These are phyloP conservation scores for Lumbricus terrestris DNA, from an alignment of 2,888 invertebrate genomes.

Conservation along the genomic window DNA sequence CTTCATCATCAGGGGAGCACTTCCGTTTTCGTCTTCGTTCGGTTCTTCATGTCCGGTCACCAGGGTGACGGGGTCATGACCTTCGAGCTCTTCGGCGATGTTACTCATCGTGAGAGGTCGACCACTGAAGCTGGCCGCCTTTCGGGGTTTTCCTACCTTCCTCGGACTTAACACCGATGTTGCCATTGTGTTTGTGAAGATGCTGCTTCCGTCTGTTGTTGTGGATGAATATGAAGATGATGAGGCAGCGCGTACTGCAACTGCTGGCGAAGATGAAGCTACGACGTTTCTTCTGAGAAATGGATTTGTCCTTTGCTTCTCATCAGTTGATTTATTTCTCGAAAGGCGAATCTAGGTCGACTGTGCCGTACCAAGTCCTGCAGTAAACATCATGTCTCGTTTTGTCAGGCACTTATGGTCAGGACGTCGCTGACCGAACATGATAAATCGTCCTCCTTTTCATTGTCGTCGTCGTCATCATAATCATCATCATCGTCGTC, in stretches of 20 bases:
- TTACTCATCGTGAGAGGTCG: neutral
- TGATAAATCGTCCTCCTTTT: neutral
- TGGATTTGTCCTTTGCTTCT: neutral
- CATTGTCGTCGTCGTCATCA: neutral
- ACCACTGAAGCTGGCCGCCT: conserved; percentile 15
- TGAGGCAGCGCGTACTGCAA: neutral
- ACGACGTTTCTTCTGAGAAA: neutral
- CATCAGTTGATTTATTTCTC: neutral
- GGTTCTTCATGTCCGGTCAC: neutral
- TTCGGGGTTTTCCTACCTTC: neutral
- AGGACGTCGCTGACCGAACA: neutral
- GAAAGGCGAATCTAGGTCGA: neutral
- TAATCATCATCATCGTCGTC: no score
- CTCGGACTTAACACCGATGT: neutral
- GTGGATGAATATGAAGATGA: neutral
- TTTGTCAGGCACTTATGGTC: neutral
- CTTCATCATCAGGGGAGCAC: neutral
- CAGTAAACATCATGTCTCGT: neutral
- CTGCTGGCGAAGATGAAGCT: neutral
- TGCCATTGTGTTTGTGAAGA: neutral
- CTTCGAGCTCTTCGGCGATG: neutral
- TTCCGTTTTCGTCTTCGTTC: neutral
- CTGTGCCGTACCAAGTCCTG: neutral
- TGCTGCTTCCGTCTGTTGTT: neutral
- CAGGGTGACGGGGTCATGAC: neutral